Evolutionary conservation across 1,140 invertebrate species (phyloP).

Genomic region (Bilobella aurantiaca): DNA sequence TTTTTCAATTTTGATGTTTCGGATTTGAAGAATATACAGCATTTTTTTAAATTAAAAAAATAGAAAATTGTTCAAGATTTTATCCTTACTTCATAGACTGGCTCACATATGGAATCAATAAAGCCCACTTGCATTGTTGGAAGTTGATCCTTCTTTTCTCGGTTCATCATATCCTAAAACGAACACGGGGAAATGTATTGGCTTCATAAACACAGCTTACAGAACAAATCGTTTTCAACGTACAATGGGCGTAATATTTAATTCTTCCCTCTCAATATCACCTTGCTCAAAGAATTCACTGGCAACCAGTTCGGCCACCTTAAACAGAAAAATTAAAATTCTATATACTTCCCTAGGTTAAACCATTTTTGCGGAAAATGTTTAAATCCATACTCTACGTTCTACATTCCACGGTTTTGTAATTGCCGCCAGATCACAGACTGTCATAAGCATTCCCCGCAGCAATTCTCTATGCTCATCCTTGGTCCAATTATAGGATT

Average conservation of each 20-base stretch:
- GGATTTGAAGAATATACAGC: no score
- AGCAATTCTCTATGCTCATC: constrained; percentile 66
- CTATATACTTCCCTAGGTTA: no score
- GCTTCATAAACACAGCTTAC: constrained; percentile 5
- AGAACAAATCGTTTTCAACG: constrained; percentile 40
- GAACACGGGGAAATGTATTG: background rate
- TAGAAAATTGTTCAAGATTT: background rate
- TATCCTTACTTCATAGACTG: constrained; percentile 75
- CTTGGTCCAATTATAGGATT: constrained; percentile 54
- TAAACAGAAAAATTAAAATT: constrained; percentile 21
- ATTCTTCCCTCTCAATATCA: constrained; percentile 73
- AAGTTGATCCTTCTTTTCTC: constrained; percentile 87
- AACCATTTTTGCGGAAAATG: no score
- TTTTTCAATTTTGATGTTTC: no score
- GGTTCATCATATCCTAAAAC: constrained; percentile 86
- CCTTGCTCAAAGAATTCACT: constrained; percentile 94
- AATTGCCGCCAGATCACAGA: constrained; percentile 89
- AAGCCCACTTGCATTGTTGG: constrained; percentile 94
- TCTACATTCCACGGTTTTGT: constrained; percentile 94
- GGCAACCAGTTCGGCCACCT: constrained; percentile 78
- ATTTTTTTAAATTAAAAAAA: no score
- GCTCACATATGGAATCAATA: constrained; percentile 89
- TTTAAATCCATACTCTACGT: constrained; percentile 49
- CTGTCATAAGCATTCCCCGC: constrained; percentile 90
- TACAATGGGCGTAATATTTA: constrained; percentile 78